These are phyloP conservation scores for Oophaga sylvatica DNA, from an alignment of 2,797 vertebrate species.

Conservation along the genomic window DNA sequence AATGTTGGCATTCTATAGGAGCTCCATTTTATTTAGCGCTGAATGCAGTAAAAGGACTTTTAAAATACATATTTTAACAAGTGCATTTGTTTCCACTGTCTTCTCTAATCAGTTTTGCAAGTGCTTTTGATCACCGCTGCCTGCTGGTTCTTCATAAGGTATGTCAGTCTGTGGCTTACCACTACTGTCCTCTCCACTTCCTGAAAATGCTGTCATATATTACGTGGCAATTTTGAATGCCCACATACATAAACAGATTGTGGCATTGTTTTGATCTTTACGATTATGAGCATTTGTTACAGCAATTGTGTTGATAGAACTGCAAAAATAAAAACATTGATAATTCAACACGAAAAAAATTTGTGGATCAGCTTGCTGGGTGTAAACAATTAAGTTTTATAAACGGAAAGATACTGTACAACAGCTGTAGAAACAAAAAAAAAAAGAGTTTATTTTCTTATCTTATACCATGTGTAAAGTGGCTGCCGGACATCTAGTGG, in stretches of 20 bases:
- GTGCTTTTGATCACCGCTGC: not conserved
- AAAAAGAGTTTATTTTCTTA: too few species aligned
- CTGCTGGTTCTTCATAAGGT: not conserved
- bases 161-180: constrained; percentile 9
- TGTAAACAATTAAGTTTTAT: too few species aligned
- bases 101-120: not conserved
- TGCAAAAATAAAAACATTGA: not conserved
- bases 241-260: not conserved
- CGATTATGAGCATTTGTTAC: not conserved
- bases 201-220: not conserved
- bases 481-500: too few species aligned
- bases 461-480: too few species aligned
- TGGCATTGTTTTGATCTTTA: not conserved
- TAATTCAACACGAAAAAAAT: not conserved
- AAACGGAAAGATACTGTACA: too few species aligned
- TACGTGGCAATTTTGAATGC: not conserved
- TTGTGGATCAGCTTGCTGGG: not conserved
- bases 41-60: not conserved
- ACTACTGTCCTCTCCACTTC: constrained; percentile 2
- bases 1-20: not conserved
- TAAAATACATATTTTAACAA: not conserved
- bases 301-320: not conserved
- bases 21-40: not conserved
- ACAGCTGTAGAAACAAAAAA: too few species aligned
- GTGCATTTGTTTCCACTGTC: not conserved